Evolutionary conservation across 2,797 vertebrate species (phyloP).

Genomic region (Eupleurogrammus muticus): DNA sequence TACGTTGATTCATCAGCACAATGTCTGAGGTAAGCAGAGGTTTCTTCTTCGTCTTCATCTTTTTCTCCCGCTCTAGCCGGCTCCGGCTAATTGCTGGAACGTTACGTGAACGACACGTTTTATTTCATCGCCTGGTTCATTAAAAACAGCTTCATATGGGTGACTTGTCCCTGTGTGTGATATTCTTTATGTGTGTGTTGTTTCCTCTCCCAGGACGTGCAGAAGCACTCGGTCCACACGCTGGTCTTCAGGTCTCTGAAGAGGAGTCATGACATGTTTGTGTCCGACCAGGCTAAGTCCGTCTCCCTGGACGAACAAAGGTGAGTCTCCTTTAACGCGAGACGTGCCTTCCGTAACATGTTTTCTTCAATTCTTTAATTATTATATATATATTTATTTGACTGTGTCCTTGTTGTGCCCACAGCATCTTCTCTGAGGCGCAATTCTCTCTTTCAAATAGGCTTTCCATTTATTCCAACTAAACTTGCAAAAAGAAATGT

Average conservation of each 20-base stretch:
- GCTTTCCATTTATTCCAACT: too few relatives aligned
- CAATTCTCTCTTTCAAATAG: too few relatives aligned
- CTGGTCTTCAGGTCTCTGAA: constrained; percentile 98
- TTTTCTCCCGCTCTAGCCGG: not conserved
- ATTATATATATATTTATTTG: too few relatives aligned
- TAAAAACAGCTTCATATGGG: not conserved
- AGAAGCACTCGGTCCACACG: constrained; percentile 99
- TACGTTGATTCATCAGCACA: not conserved
- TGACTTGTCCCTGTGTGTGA: not conserved
- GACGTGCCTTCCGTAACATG: too few relatives aligned
- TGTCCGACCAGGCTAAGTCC: constrained; percentile 94
- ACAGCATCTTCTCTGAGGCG: too few relatives aligned
- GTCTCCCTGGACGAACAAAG: constrained; percentile 91
- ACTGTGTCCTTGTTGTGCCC: too few relatives aligned
- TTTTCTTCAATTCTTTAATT: too few relatives aligned
- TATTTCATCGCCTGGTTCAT: not conserved
- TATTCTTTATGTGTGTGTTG: not conserved
- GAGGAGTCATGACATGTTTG: constrained; percentile 98
- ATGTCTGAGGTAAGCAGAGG: constrained; percentile 76
- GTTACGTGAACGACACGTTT: not conserved
- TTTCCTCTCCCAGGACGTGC: constrained; percentile 89
- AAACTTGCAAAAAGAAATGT: too few relatives aligned
- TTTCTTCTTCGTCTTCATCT: not conserved
- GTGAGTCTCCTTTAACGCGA: constrained; percentile 66
- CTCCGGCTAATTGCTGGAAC: constrained; percentile 50